Conservation (phyloP, 2,113 vertebrate species). For the Mionectes macconnelli region DNA sequence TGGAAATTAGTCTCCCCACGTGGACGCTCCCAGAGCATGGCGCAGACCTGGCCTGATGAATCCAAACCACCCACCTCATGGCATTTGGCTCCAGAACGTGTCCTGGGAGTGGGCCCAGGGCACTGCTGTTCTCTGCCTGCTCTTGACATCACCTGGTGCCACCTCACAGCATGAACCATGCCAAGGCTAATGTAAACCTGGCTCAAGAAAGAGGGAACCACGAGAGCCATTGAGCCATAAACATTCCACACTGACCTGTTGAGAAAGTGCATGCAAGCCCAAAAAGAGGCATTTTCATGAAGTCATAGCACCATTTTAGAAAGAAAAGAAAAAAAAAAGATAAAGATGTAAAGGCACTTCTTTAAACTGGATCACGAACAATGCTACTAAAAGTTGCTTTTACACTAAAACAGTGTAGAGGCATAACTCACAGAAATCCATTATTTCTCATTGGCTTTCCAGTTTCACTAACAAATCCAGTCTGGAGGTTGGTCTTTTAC, state of each 20-base stretch:
- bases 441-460: background rate
- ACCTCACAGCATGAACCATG: background rate
- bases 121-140: background rate
- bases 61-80: fast-evolving
- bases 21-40: fast-evolving
- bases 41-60: background rate
- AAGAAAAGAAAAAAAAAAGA: fast-evolving
- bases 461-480: background rate
- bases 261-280: background rate
- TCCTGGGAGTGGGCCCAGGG: background rate
- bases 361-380: background rate
- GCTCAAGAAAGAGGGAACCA: background rate
- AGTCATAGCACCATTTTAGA: background rate
- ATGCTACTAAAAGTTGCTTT: background rate
- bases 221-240: background rate
- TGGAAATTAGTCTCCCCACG: background rate
- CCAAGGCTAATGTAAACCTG: background rate
- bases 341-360: background rate
- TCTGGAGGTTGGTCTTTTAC: background rate
- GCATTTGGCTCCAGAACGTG: background rate
- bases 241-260: background rate
- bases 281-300: background rate
- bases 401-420: background rate
- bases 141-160: background rate
- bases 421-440: background rate